Base-by-base conservation (phyloP, 2,113 vertebrate species). In the Elanus axillaris region DNA sequence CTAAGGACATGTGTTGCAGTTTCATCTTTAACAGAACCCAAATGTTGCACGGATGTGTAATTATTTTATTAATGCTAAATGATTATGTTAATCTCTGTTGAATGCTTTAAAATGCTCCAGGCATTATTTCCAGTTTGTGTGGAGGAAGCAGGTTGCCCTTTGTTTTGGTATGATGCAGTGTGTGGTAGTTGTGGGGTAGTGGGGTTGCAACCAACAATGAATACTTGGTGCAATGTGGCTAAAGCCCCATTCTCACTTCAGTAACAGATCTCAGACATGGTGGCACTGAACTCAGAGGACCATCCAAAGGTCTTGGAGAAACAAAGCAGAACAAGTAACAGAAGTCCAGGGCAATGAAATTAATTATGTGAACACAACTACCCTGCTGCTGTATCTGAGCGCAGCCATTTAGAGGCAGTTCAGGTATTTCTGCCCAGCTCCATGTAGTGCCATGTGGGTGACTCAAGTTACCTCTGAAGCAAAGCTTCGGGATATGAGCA, bases 191-290 rank as follows among this genome's bases (percentile, higher is more conserved):
- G 8, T 38, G 22, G 27, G 59, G 8, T 21, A 56, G 7, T 32
- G 20, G 25, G 8, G 9, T 3, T 59, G 29, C 74, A 68, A 67
- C 19, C 18, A 23, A 18, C 0, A 1, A 32, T 16, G n/a, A 22
- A 4, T 21, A 34, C 45, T 36, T 48, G 5, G 4, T 38, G 19
- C 0, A 0, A 4, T 29, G 38, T 0, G 2, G 12, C 27, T 67
- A n/a, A 72, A 86, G 13, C 4, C 42, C 38, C 0, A 0, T 31
- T 79, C 40, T 29, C 34, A 9, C 29, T 31, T 43, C 38, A 55
- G 15, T 13, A 59, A 47, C 11, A 20, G 8, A 32, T 47, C 38
- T 81, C 7, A 22, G 50, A 27, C 6, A 17, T 1, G 0, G 10
- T 32, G 23, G 15, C 17, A n/a, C n/a, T 60, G 22, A 63, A 32